These are phyloP conservation scores for Eupithecia subfuscata DNA, from an alignment of 2,888 invertebrate species.

Conservation along the genomic window DNA sequence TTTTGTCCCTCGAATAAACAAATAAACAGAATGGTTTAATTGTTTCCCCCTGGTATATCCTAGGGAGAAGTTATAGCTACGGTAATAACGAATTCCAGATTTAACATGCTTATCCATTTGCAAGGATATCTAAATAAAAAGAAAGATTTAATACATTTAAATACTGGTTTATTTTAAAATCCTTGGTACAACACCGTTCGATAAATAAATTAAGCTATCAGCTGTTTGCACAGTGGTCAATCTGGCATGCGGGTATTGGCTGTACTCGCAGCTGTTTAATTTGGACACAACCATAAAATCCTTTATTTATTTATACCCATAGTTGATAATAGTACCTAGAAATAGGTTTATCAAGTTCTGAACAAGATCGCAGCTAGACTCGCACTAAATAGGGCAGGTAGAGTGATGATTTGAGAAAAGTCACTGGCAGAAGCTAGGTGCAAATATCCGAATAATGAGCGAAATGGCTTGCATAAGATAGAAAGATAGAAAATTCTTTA, in stretches of 20 bases:
- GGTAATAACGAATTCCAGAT: conserved; percentile 26
- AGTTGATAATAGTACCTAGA: not conserved
- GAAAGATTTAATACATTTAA: not conserved
- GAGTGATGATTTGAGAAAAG: not conserved
- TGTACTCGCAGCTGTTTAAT: conserved; percentile 21
- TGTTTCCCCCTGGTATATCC: conserved; percentile 27
- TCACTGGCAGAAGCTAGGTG: not conserved
- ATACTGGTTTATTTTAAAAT: not conserved
- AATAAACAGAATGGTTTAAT: conserved; percentile 41
- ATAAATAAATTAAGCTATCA: conserved; percentile 27
- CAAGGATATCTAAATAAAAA: not conserved
- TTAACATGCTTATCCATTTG: conserved; percentile 12
- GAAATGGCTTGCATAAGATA: not conserved
- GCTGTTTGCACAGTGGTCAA: conserved; percentile 32
- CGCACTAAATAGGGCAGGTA: not conserved
- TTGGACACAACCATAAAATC: not conserved
- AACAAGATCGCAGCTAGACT: not conserved
- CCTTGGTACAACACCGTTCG: conserved; percentile 3
- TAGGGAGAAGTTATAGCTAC: conserved; percentile 24
- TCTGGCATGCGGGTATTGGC: conserved; percentile 20
- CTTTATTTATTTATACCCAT: not conserved
- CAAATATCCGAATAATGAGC: not conserved
- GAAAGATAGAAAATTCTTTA: too few relatives aligned
- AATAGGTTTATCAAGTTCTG: not conserved
- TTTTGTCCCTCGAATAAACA: conserved; percentile 41